phyloP scores from a whole-genome alignment of 2,113 vertebrate species.

The Clinocottus analis region DNA sequence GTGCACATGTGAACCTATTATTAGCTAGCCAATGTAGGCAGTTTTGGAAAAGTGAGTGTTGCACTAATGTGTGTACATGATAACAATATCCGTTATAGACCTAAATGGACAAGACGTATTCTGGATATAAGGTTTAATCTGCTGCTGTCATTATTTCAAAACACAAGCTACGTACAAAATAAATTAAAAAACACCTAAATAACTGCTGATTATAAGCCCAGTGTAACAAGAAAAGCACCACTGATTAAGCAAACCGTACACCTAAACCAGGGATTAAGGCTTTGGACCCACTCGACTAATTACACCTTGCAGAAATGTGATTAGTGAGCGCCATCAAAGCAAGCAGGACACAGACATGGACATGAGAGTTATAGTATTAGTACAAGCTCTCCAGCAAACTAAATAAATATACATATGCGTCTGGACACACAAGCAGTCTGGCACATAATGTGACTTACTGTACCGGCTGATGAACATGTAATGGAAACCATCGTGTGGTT shows the following conservation, averaged over 20 bases:
- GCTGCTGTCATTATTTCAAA: background rate
- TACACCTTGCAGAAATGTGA: slow-evolving; percentile 71
- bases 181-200: background rate
- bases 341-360: slow-evolving; percentile 47
- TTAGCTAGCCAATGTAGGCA: background rate
- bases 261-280: slow-evolving; percentile 66
- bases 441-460: background rate
- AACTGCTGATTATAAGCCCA: slow-evolving; percentile 22
- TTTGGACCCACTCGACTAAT: slow-evolving; percentile 64
- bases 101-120: background rate
- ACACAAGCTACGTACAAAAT: background rate
- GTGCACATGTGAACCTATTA: slow-evolving; percentile 30
- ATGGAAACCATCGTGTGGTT: slow-evolving; percentile 59
- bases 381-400: slow-evolving; percentile 24
- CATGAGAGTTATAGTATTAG: background rate
- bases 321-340: slow-evolving; percentile 56
- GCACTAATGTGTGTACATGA: slow-evolving; percentile 32
- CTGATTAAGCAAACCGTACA: slow-evolving; percentile 63
- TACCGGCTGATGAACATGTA: slow-evolving; percentile 53
- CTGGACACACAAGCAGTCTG: slow-evolving; percentile 5
- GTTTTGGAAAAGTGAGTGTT: slow-evolving; percentile 28
- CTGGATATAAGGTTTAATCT: background rate
- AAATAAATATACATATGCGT: slow-evolving; percentile 16
- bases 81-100: slow-evolving; percentile 9
- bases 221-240: slow-evolving; percentile 36